Conservation (phyloP, 1,140 invertebrate species). For the Epicauta chinensis region DNA sequence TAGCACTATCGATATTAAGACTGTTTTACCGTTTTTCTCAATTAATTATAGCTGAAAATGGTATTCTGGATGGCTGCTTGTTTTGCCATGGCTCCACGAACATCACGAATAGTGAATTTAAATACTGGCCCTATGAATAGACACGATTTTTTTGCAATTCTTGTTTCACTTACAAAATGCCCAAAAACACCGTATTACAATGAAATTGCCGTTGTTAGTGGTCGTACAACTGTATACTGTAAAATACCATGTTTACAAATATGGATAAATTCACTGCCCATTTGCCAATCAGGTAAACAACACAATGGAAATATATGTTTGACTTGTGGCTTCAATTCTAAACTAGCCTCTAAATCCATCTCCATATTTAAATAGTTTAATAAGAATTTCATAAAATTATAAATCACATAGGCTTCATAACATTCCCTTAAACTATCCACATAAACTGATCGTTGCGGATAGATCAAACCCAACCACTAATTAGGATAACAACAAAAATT, state of each 20-base stretch:
- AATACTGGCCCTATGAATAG: too few species aligned
- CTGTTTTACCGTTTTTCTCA: too few species aligned
- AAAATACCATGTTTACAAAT: constrained; percentile 94
- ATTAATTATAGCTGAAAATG: too few species aligned
- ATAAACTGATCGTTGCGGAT: constrained; percentile 82
- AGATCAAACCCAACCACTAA: constrained; percentile 79
- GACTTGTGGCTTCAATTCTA: constrained; percentile 80
- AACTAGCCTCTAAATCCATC: constrained; percentile 69
- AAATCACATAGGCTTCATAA: constrained; percentile 95
- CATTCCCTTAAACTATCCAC: constrained; percentile 89
- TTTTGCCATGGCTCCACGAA: too few species aligned
- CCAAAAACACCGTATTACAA: too few species aligned
- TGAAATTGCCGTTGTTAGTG: constrained; percentile 81
- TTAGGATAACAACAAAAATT: constrained; percentile 34
- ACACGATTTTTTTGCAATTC: too few species aligned
- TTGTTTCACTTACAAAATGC: too few species aligned
- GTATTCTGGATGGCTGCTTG: too few species aligned
- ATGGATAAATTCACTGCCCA: constrained; percentile 87
- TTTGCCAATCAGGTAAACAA: constrained; percentile 78
- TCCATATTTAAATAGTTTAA: constrained; percentile 84
- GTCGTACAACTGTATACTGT: constrained; percentile 87
- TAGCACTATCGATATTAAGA: too few species aligned
- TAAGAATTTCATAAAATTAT: constrained; percentile 95
- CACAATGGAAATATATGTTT: constrained; percentile 80
- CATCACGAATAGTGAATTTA: too few species aligned